Conservation (phyloP, 2,888 invertebrate genomes). For the Drepanosiphum platanoidis region DNA sequence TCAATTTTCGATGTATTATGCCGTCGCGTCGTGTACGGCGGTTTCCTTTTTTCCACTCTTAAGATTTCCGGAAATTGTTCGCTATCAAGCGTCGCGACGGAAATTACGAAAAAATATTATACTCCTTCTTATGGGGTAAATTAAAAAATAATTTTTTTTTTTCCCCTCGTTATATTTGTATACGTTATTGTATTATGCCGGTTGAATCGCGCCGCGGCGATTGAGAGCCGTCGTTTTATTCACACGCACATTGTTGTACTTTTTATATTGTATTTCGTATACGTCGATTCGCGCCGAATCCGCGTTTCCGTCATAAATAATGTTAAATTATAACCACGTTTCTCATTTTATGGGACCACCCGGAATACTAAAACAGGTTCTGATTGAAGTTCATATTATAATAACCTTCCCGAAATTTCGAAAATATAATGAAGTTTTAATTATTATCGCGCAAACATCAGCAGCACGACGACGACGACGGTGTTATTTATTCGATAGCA, state of each 20-base stretch:
- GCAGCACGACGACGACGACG: no score
- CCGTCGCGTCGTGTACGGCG: not conserved
- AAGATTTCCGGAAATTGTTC: conserved; percentile 19
- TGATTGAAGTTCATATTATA: conserved; percentile 39
- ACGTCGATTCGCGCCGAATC: not conserved
- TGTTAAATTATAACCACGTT: conserved; percentile 30
- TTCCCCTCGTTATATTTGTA: not conserved
- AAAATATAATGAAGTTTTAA: conserved; percentile 13
- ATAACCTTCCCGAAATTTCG: not conserved
- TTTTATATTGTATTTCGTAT: not conserved
- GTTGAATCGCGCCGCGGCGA: not conserved
- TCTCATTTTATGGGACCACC: conserved; percentile 21
- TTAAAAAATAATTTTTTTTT: not conserved
- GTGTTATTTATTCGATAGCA: not conserved
- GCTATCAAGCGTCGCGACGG: not conserved
- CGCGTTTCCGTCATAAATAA: conserved; percentile 46
- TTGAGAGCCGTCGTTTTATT: not conserved
- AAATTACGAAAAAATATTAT: conserved; percentile 39
- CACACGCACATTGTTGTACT: not conserved
- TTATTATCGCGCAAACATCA: not conserved
- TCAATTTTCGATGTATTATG: not conserved
- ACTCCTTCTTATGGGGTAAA: not conserved
- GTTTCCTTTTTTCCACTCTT: conserved; percentile 26
- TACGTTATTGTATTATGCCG: not conserved
- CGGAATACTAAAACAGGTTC: conserved; percentile 50